Percentiles rank a stretch among this genome's conserved stretches.
phyloP scores from a whole-genome alignment of 2,113 vertebrate species.

The Podarcis raffonei region DNA sequence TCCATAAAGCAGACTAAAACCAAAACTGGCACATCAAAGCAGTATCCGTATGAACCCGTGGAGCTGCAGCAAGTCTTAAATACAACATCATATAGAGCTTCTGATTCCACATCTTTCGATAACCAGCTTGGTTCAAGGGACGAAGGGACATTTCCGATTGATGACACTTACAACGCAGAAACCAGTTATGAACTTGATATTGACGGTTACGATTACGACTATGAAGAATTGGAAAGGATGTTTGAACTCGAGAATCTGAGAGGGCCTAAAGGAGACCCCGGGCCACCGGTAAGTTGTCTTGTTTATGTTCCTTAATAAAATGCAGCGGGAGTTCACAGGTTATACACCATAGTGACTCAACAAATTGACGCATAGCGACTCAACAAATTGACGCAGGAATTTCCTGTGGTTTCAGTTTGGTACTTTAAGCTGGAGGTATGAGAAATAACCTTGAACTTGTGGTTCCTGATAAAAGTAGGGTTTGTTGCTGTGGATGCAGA shows the following conservation, averaged over 20 bases:
- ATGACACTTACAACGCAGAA: constrained; percentile 66
- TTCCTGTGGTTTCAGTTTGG: neutral
- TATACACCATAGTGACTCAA: neutral
- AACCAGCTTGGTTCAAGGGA: constrained; percentile 76
- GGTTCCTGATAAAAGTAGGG: neutral
- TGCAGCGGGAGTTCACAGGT: constrained; percentile 7
- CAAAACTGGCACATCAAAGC: constrained; percentile 66
- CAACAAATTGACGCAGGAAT: neutral
- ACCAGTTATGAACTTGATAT: constrained; percentile 78
- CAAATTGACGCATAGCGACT: too few species aligned
- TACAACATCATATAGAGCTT: constrained; percentile 75
- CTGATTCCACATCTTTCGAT: constrained; percentile 52
- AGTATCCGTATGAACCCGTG: constrained; percentile 58
- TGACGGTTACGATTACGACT: constrained; percentile 85
- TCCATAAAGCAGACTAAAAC: constrained; percentile 61
- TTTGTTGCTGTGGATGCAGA: neutral
- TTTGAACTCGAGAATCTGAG: constrained; percentile 83
- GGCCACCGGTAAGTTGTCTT: constrained; percentile 87
- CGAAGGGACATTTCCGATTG: constrained; percentile 63
- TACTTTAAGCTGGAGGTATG: neutral
- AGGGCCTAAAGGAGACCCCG: constrained; percentile 93
- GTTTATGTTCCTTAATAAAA: constrained; percentile 53
- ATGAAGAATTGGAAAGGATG: constrained; percentile 85
- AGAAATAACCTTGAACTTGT: neutral
- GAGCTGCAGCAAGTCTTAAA: constrained; percentile 78